Base-by-base conservation (phyloP, 2,888 invertebrate species). In the Fabriciana adippe region DNA sequence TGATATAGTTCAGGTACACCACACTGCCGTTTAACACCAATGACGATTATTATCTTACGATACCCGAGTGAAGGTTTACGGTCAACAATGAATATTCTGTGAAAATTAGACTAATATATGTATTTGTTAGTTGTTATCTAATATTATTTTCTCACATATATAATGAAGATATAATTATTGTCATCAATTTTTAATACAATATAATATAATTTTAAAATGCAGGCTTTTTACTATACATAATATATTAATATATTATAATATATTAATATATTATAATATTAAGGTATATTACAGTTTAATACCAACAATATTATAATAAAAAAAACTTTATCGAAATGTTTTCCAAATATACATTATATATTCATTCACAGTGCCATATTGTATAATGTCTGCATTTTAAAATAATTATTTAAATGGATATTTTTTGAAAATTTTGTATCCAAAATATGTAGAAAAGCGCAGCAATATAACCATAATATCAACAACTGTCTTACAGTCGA, bases 1-100 rank as follows among this genome's bases (percentile, higher is more conserved):
- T 69, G 56, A 18, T 8, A 56, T 5, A n/a, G 6, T 48, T 14
- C 0, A 50, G 16, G n/a, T n/a, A 66, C 55, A 64, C 59, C 60
- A 59, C 72, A 73, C 71, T 72, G 71, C 71, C 73, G 55, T n/a
- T 55, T 26, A 65, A 65, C 66, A 59, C 54, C 63, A 51, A 67
- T 50, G 18, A 61, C 62, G 47, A 59, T 47, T 26, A 11, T 59
- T 13, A 59, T 48, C 35, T 66, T 63, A 64, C 53, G 55, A 55
- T 64, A 51, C 53, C 60, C 67, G 16, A 14, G 47, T 45, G 31
- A 47, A 51, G 35, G 61, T 64, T 41, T 15, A 55, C 53, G 41
- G 48, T 64, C 56, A 56, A 69, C 55, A 54, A 63, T 54, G 13
- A 15, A 11, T 54, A 15, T 47, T 50, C 1, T n/a, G 35, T 53